Percentiles rank a stretch among this genome's conserved stretches.
These are phyloP conservation scores for Tipula lateralis DNA, from an alignment of 2,888 invertebrate genomes.

Conservation along the genomic window DNA sequence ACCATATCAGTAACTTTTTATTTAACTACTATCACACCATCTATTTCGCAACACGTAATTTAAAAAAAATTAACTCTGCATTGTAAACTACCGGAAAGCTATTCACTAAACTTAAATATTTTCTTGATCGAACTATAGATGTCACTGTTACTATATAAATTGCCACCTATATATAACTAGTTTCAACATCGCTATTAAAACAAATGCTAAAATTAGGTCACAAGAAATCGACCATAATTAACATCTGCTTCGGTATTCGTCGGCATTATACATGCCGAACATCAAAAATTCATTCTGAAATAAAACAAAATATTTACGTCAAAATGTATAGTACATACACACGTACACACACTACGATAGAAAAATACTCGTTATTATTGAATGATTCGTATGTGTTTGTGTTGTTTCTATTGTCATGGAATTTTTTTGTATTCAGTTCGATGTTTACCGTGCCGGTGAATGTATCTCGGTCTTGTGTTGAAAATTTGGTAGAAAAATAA, in stretches of 20 bases:
- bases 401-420: neutral
- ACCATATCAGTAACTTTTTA: no score
- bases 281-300: neutral
- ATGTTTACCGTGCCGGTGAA: constrained; percentile 19
- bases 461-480: neutral
- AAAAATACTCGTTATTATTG: neutral
- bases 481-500: neutral
- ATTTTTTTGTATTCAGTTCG: constrained; percentile 6
- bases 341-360: neutral
- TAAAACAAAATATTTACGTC: neutral
- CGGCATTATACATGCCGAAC: neutral
- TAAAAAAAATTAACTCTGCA: neutral
- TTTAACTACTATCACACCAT: no score
- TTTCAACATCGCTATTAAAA: neutral
- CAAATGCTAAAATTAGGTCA: neutral
- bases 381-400: neutral
- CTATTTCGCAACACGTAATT: neutral
- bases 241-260: neutral
- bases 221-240: neutral
- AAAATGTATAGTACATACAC: neutral
- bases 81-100: neutral
- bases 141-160: neutral
- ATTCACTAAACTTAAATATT: neutral
- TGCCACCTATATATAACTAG: neutral
- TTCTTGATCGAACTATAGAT: neutral